These are phyloP conservation scores for Porphyrio hochstetteri DNA, from an alignment of 2,113 vertebrate genomes.

Conservation along the genomic window DNA sequence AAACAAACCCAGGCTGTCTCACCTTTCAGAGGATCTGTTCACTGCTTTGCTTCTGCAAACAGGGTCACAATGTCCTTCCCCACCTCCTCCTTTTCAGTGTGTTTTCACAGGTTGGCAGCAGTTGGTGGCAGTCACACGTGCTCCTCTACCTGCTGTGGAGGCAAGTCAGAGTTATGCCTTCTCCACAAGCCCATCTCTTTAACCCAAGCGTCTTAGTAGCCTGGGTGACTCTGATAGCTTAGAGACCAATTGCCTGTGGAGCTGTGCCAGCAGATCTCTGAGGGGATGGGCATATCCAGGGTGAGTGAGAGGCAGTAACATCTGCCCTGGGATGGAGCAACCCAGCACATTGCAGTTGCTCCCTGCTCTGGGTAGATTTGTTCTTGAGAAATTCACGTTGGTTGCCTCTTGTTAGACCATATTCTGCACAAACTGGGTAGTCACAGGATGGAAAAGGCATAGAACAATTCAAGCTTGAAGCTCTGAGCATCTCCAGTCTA, in stretches of 20 bases:
- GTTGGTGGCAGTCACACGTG: not conserved
- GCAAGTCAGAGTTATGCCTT: not conserved
- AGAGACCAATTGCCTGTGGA: fast-evolving
- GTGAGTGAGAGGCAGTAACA: not conserved
- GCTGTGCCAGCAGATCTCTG: not conserved
- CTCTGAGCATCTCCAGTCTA: not conserved
- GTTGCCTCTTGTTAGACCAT: not conserved
- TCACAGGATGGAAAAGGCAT: not conserved
- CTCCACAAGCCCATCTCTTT: not conserved
- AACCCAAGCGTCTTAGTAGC: not conserved
- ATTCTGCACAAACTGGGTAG: not conserved
- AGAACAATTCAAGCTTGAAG: not conserved
- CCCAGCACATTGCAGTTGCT: not conserved
- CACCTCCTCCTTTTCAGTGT: not conserved
- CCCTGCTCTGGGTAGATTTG: not conserved
- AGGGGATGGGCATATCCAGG: not conserved
- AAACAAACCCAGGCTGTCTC: slow-evolving; percentile 33
- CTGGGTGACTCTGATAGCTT: not conserved
- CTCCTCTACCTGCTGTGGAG: not conserved
- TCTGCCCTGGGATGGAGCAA: not conserved
- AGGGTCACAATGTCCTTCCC: not conserved
- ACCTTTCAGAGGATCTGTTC: slow-evolving; percentile 17
- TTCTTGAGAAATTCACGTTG: not conserved
- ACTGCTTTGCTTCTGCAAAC: not conserved
- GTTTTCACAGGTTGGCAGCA: not conserved